Evolutionary conservation across 2,797 vertebrate genomes (phyloP).

Genomic region (Phylloscopus collybita): DNA sequence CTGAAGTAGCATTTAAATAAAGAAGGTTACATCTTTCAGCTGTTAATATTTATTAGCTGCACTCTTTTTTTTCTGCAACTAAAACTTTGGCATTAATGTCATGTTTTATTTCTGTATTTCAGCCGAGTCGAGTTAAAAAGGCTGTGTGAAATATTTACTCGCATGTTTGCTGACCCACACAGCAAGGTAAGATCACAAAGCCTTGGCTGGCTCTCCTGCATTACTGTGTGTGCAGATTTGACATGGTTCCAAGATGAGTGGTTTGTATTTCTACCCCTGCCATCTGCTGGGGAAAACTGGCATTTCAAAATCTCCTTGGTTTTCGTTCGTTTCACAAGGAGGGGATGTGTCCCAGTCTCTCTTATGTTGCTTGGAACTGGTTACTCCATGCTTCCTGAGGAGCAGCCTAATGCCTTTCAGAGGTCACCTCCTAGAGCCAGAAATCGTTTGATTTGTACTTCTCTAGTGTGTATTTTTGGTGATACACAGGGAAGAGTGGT

Average conservation of each 20-base stretch:
- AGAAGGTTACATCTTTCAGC: background rate
- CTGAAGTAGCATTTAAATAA: background rate
- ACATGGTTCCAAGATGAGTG: background rate
- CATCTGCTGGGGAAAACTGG: background rate
- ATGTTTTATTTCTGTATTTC: slow-evolving; percentile 31
- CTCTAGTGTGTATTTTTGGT: background rate
- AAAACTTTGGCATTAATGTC: background rate
- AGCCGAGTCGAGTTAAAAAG: slow-evolving; percentile 96
- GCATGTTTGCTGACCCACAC: slow-evolving; percentile 98
- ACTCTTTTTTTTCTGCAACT: background rate
- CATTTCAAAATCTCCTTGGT: background rate
- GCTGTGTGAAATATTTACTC: slow-evolving; percentile 96
- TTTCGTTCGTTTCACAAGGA: background rate
- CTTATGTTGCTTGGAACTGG: background rate
- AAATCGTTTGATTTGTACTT: background rate
- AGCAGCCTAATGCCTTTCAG: background rate
- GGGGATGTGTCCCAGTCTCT: background rate
- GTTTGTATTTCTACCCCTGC: slow-evolving; percentile 21
- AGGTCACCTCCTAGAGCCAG: background rate
- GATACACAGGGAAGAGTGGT: background rate
- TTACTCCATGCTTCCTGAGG: background rate
- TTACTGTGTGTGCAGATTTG: background rate
- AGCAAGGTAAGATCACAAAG: slow-evolving; percentile 86
- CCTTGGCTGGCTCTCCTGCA: fast-evolving
- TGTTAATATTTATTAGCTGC: background rate